Base-by-base conservation (phyloP, 2,797 vertebrate species). In the Schizopygopsis malacanthus region DNA sequence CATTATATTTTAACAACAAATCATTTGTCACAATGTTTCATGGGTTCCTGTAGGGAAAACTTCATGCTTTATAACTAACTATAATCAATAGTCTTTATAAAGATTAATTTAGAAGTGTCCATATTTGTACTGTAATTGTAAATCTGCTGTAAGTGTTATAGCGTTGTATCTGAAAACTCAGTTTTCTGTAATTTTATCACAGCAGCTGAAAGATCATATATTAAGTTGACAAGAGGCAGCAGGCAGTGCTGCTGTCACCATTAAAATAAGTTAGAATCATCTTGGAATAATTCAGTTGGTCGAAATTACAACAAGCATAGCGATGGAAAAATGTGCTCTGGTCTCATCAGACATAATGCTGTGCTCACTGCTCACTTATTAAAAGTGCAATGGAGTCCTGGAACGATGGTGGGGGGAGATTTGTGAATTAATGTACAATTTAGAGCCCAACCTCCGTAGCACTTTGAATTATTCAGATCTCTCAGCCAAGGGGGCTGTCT, bases 341-440 rank as follows among this genome's bases (percentile, higher is more conserved):
- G 81, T 90, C 79, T 82, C 41, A 82, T 86, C 59, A 86, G 83
- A 86, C 76, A 81, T 89, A 87, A 87, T 89, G 90, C 92, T 93
- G 89, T 88, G 87, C 88, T 61, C 88, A 90, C 83, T 88, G 87
- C 88, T 61, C 88, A 90, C 83, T 94, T 94, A 93, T 93, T 93
- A 92, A 94, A 89, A 91, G 87, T 90, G 89, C 80, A 91, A 85
- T 87, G 81, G 37, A 37, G 83, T 89, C 90, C 90, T 88, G 63
- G 10, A 79, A 85, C 84, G 76, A 78, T 56, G 37, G 90, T 43
- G 92, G 89, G 81, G 87, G 22, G 20, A 90, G 88, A 94, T 93
- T 93, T 92, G 90, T 92, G 90, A 93, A 94, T 95, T 93, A 94
- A 94, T 94, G 93, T 93, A 93, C 92, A 93, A 92, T 95, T 95